Evolutionary conservation across 2,797 vertebrate genomes (phyloP).

Genomic region (Glyptemys insculpta): DNA sequence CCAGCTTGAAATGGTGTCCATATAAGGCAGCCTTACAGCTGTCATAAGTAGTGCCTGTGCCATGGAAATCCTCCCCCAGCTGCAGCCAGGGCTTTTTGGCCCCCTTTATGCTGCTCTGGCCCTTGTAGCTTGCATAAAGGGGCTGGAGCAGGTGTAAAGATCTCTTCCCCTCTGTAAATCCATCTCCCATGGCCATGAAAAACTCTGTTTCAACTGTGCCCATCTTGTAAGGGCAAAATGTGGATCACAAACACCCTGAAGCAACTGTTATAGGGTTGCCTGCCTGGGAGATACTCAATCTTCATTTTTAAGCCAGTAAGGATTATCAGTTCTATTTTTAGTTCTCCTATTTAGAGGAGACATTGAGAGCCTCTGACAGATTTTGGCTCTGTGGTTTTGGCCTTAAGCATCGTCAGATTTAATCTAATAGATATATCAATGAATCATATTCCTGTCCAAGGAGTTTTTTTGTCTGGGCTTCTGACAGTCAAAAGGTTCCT

Average conservation of each 20-base stretch:
- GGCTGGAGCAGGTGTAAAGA: neutral
- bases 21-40: neutral
- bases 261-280: neutral
- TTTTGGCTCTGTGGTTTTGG: neutral
- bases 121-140: neutral
- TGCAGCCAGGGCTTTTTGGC: neutral
- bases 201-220: neutral
- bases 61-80: neutral
- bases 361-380: neutral
- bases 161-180: neutral
- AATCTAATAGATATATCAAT: neutral
- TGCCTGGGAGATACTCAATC: neutral
- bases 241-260: neutral
- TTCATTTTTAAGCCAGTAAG: neutral
- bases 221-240: neutral
- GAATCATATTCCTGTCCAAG: neutral
- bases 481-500: neutral
- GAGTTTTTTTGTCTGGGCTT: neutral
- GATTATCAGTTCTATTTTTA: neutral
- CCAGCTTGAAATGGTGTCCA: neutral
- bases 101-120: neutral
- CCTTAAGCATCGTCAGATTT: neutral
- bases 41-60: neutral
- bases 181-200: neutral
- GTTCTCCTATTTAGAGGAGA: neutral